These are phyloP conservation scores for Rapana venosa DNA, from an alignment of 2,888 invertebrate genomes.

Conservation along the genomic window DNA sequence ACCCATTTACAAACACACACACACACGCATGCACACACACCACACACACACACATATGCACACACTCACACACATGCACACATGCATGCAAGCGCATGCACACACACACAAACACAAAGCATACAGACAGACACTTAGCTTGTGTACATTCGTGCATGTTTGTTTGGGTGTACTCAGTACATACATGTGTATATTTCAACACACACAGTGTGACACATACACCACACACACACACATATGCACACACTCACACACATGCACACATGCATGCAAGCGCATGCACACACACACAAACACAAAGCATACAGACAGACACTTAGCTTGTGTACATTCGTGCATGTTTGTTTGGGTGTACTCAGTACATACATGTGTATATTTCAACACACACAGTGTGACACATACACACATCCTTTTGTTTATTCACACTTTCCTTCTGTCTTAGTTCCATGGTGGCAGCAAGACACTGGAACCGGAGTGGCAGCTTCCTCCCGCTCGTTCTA, in stretches of 20 bases:
- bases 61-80: not conserved
- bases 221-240: not conserved
- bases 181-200: no score
- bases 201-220: no score
- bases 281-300: no score
- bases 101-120: not conserved
- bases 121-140: no score
- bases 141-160: no score
- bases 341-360: no score
- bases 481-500: constrained; percentile 65
- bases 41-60: no score
- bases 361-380: no score
- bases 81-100: not conserved
- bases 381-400: no score
- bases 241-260: constrained; percentile 25
- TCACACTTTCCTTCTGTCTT: not conserved
- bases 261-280: not conserved
- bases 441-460: constrained; percentile 71
- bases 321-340: no score
- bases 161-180: no score
- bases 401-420: not conserved
- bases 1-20: not conserved
- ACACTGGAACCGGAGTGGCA: constrained; percentile 60
- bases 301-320: no score
- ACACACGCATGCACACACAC: not conserved